Evolutionary conservation across 2,797 vertebrate species (phyloP).

Genomic region (Acrossocheilus wenchowensis): DNA sequence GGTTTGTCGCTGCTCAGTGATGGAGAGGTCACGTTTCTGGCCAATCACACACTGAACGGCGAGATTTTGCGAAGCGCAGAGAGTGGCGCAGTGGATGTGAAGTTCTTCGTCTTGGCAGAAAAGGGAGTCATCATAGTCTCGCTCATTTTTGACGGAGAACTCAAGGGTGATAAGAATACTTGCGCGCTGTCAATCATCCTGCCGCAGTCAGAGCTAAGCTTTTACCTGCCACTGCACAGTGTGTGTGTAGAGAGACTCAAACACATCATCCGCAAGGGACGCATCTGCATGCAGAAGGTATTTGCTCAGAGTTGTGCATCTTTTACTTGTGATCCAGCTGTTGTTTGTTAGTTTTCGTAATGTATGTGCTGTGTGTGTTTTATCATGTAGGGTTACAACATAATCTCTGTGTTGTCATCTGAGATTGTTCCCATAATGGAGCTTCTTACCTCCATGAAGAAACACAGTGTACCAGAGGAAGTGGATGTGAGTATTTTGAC

Average conservation of each 20-base stretch:
- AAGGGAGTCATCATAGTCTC: slow-evolving; percentile 97
- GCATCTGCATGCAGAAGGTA: slow-evolving; percentile 99
- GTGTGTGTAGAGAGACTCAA: slow-evolving; percentile 94
- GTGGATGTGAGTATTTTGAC: slow-evolving; percentile 85
- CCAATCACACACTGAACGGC: slow-evolving; percentile 96
- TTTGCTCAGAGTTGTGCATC: slow-evolving; percentile 21
- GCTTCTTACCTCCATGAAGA: slow-evolving; percentile 96
- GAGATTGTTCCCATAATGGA: slow-evolving; percentile 97
- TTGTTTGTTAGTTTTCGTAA: background rate
- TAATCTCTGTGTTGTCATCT: slow-evolving; percentile 92
- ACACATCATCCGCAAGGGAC: slow-evolving; percentile 94
- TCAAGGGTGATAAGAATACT: slow-evolving; percentile 96
- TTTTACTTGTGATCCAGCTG: background rate
- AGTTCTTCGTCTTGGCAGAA: slow-evolving; percentile 96
- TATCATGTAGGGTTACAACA: slow-evolving; percentile 87
- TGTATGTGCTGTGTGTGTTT: background rate
- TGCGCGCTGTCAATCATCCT: slow-evolving; percentile 95
- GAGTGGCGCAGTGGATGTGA: slow-evolving; percentile 94
- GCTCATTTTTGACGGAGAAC: slow-evolving; percentile 97
- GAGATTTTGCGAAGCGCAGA: slow-evolving; percentile 98
- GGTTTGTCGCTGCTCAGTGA: slow-evolving; percentile 89
- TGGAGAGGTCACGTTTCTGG: slow-evolving; percentile 94
- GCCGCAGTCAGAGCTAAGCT: slow-evolving; percentile 90
- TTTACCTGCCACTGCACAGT: slow-evolving; percentile 94
- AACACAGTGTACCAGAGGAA: slow-evolving; percentile 92